These are phyloP conservation scores for Phymorhynchus buccinoides DNA, from an alignment of 1,140 invertebrate species.

Conservation along the genomic window DNA sequence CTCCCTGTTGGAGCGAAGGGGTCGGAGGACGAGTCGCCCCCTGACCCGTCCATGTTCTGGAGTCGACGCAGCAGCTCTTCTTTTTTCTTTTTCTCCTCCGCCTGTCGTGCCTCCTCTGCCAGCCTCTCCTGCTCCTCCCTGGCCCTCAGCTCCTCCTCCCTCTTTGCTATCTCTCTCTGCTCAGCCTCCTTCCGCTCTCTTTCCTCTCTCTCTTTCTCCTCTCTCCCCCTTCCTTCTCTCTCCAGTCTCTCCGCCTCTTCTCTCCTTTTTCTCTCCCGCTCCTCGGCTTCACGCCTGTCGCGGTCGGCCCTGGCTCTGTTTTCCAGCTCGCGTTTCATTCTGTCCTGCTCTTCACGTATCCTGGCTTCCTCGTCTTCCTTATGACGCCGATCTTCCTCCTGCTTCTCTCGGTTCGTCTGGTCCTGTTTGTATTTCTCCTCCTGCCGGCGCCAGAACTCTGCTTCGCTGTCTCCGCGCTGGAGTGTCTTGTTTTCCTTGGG, in stretches of 20 bases:
- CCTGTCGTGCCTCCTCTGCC: conserved; percentile 52
- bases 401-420: conserved; percentile 30
- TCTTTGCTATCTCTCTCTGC: conserved; percentile 41
- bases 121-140: conserved; percentile 53
- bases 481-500: neutral
- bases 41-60: conserved; percentile 53
- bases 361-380: conserved; percentile 32
- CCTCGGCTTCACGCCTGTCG: conserved; percentile 45
- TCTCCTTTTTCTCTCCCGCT: conserved; percentile 39
- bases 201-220: conserved; percentile 19
- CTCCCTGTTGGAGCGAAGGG: neutral
- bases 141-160: conserved; percentile 31
- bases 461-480: neutral
- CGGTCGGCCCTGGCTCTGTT: conserved; percentile 38
- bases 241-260: conserved; percentile 42
- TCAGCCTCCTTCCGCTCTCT: conserved; percentile 47
- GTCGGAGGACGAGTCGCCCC: conserved; percentile 1
- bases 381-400: conserved; percentile 19
- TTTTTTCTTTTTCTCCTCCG: conserved; percentile 62
- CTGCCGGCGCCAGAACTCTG: conserved; percentile 30
- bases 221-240: conserved; percentile 45
- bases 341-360: conserved; percentile 47
- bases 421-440: conserved; percentile 38
- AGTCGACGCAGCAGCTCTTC: conserved; percentile 58
- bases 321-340: conserved; percentile 46